Evolutionary conservation across 2,797 vertebrate species (phyloP).

Genomic region (Sebastes minor): DNA sequence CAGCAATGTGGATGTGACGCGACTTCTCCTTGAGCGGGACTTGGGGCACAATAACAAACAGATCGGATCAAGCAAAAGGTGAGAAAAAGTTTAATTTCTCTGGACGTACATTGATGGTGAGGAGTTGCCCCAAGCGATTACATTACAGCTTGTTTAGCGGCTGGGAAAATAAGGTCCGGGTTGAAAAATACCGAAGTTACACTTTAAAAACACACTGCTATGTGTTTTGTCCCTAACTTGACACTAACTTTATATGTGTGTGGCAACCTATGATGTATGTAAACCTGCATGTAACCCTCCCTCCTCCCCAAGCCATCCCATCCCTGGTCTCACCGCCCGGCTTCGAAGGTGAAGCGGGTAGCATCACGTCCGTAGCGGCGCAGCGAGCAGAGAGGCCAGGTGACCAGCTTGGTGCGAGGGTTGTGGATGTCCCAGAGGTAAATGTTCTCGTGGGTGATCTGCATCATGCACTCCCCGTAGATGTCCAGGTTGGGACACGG

Average conservation of each 20-base stretch:
- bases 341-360: constrained; percentile 97
- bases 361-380: constrained; percentile 94
- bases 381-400: constrained; percentile 96
- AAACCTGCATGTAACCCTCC: background rate
- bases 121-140: too few relatives aligned
- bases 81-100: too few relatives aligned
- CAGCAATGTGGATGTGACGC: too few relatives aligned
- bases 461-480: constrained; percentile 98
- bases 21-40: too few relatives aligned
- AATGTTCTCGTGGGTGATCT: constrained; percentile 98
- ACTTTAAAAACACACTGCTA: background rate
- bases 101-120: too few relatives aligned
- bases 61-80: too few relatives aligned
- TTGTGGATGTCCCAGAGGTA: constrained; percentile 99
- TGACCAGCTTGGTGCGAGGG: constrained; percentile 93
- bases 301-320: background rate
- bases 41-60: too few relatives aligned
- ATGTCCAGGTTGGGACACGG: constrained; percentile 97
- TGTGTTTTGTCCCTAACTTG: background rate
- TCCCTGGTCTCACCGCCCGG: constrained; percentile 88
- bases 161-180: too few relatives aligned
- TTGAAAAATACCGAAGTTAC: too few relatives aligned
- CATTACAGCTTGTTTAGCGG: too few relatives aligned
- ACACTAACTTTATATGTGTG: background rate
- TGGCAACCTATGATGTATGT: background rate